phyloP scores from a whole-genome alignment of 2,113 vertebrate species.

The Trematocara zebra region DNA sequence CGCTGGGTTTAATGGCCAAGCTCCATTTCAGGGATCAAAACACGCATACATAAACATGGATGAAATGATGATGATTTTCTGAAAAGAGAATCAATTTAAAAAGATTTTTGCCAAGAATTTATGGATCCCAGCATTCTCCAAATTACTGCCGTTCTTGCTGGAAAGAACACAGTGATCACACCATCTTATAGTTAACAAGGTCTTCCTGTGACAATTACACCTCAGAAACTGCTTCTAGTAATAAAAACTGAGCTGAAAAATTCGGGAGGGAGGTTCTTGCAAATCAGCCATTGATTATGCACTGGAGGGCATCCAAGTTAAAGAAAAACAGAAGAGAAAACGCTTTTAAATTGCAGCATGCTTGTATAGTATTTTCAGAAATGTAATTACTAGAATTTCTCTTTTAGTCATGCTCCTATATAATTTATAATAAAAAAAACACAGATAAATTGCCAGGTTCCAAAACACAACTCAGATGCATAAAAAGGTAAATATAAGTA shows the following conservation, averaged over 20 bases:
- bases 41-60: neutral
- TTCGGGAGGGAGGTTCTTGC: neutral
- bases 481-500: neutral
- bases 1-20: constrained; percentile 7
- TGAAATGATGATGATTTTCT: neutral
- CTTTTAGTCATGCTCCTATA: neutral
- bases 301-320: neutral
- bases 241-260: neutral
- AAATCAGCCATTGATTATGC: constrained; percentile 3
- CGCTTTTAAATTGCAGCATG: neutral
- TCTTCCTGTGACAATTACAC: neutral
- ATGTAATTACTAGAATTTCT: neutral
- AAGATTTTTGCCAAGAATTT: neutral
- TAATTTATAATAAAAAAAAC: neutral
- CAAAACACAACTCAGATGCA: neutral
- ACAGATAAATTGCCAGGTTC: neutral
- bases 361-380: neutral
- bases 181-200: neutral
- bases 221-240: neutral
- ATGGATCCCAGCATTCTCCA: neutral
- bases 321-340: neutral
- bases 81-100: neutral
- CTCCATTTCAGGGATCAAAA: constrained; percentile 3
- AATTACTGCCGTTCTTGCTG: neutral
- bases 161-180: neutral